phyloP scores from a whole-genome alignment of 1,140 invertebrate species.

The Adoxophyes honmai region DNA sequence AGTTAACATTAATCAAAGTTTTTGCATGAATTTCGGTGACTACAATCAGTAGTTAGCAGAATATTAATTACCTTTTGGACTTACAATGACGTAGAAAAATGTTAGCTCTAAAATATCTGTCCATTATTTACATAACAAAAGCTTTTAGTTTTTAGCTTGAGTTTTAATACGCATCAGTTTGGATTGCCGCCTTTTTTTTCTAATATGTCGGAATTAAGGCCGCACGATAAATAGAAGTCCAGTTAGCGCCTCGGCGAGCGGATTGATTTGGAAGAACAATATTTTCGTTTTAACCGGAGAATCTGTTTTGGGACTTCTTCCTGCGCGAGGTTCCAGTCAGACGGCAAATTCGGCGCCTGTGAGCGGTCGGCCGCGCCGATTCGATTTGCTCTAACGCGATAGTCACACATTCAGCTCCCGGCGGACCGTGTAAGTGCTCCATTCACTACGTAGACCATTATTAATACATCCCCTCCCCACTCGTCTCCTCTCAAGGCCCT shows the following conservation, averaged over 20 bases:
- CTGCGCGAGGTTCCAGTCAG: constrained; percentile 47
- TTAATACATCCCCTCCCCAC: constrained; percentile 62
- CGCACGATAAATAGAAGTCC: neutral
- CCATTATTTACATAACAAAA: too few relatives aligned
- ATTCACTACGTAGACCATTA: constrained; percentile 65
- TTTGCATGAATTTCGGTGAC: neutral
- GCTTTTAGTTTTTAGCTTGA: too few relatives aligned
- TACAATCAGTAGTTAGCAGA: too few relatives aligned
- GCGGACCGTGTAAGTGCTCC: constrained; percentile 67
- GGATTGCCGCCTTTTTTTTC: too few relatives aligned
- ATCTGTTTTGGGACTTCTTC: constrained; percentile 30
- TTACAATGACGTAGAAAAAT: too few relatives aligned
- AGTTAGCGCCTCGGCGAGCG: constrained; percentile 6
- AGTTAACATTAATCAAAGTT: neutral
- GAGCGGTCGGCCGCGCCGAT: constrained; percentile 50
- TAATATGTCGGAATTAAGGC: neutral
- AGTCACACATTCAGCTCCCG: constrained; percentile 69
- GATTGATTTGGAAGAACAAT: constrained; percentile 9
- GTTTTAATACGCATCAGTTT: too few relatives aligned
- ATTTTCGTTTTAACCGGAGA: constrained; percentile 9
- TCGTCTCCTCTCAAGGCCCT: constrained; percentile 50
- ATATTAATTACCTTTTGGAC: too few relatives aligned
- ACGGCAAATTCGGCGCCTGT: constrained; percentile 61
- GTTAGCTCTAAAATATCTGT: too few relatives aligned
- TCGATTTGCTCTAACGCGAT: constrained; percentile 70